Evolutionary conservation across 2,797 vertebrate species (phyloP).

Genomic region (Micromesistius poutassou): DNA sequence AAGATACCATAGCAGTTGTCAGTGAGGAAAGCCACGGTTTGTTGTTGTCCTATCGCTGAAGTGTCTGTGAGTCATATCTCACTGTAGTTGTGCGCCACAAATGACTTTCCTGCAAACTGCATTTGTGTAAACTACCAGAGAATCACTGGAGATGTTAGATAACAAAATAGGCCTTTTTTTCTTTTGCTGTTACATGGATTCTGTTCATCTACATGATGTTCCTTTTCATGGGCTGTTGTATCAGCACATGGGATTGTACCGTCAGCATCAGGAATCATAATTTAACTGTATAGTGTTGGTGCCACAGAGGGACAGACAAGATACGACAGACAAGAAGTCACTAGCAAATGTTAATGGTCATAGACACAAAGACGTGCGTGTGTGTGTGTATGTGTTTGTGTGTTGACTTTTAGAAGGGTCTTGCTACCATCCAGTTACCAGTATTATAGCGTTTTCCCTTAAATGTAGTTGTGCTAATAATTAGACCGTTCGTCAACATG

Average conservation of each 20-base stretch:
- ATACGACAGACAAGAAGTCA: neutral
- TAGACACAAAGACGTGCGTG: neutral
- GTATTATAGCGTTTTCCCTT: neutral
- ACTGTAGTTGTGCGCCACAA: neutral
- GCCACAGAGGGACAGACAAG: neutral
- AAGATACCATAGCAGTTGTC: constrained; percentile 16
- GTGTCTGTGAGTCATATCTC: constrained; percentile 1
- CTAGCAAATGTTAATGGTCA: neutral
- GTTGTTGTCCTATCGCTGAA: neutral
- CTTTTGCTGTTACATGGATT: neutral
- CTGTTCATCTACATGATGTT: neutral
- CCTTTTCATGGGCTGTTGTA: neutral
- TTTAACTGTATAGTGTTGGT: neutral
- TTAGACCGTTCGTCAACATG: neutral
- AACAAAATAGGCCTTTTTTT: neutral
- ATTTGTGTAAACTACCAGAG: neutral
- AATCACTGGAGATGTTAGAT: neutral
- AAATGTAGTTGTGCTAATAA: neutral
- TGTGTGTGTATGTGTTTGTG: neutral
- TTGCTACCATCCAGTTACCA: neutral
- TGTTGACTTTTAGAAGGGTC: neutral
- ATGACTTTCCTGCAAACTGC: neutral
- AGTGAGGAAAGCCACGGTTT: neutral
- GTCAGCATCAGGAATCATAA: neutral
- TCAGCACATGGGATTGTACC: neutral